These are phyloP conservation scores for Cataglyphis cursor DNA, from an alignment of 2,888 invertebrate genomes.

Conservation along the genomic window DNA sequence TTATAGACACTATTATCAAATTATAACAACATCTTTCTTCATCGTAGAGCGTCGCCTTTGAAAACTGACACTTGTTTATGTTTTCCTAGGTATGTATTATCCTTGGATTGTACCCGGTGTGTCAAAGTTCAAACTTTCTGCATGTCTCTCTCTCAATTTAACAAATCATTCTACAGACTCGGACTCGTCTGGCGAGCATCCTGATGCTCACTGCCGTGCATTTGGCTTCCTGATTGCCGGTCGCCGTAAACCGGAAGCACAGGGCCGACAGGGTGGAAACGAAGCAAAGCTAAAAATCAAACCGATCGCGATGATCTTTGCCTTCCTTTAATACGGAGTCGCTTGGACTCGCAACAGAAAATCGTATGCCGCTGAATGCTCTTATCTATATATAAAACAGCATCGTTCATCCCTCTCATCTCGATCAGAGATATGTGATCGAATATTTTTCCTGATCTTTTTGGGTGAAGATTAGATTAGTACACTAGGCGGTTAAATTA, in stretches of 20 bases:
- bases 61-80: constrained; percentile 19
- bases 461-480: not conserved
- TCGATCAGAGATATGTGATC: not conserved
- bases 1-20: not conserved
- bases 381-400: constrained; percentile 67
- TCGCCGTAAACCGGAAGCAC: not conserved
- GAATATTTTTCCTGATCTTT: not conserved
- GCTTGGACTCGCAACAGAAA: constrained; percentile 52
- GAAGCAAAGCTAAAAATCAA: not conserved
- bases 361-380: constrained; percentile 74
- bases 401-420: constrained; percentile 60
- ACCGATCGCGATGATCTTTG: constrained; percentile 36
- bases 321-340: constrained; percentile 45
- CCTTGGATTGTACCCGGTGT: not conserved
- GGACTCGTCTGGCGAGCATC: constrained; percentile 16
- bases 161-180: constrained; percentile 13
- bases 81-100: not conserved
- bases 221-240: constrained; percentile 35
- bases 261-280: constrained; percentile 16
- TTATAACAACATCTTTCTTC: not conserved
- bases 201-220: constrained; percentile 19
- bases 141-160: not conserved
- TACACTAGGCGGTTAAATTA: not conserved
- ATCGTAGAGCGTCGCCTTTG: not conserved
- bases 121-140: not conserved